Base-by-base conservation (phyloP, 1,140 invertebrate genomes). In the Chironomus tepperi region DNA sequence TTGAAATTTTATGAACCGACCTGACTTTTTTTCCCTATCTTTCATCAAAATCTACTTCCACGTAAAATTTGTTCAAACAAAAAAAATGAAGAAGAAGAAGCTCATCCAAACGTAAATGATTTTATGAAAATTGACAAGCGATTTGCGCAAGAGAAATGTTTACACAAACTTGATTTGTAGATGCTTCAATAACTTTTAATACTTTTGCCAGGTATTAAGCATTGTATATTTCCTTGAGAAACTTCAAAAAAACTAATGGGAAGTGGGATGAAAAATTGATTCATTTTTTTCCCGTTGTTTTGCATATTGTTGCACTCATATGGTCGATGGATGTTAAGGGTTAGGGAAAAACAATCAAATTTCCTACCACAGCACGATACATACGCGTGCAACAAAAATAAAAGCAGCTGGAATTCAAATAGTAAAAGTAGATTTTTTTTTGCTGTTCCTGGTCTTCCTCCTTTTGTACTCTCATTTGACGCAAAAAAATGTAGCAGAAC, bases 51-150 rank as follows among this genome's bases (percentile, higher is more conserved):
- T 34, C 24, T 34, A 34, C 47, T n/a, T 57, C 12, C 8, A 57
- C 47, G 47, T n/a, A 57, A 57, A 57, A 57, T 57, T 57, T n/a
- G 5, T 34, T 34, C n/a, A 15, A 47, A 57, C 12, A 57, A 15
- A 15, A n/a, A 57, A 15, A 15, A 57, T 15, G 10, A 57, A 57
- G 47, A 57, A 57, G 47, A 34, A 12, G 10, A 12, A 57, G 10
- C 15, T 57, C 47, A 57, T n/a, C 15, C 47, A 57, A 12, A n/a
- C n/a, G 47, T 15, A 57, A 57, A 57, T 57, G n/a, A 57, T 15
- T 57, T 57, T 57, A 57, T 57, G 47, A 57, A 57, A 57, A 57
- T 57, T 57, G 47, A 57, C 47, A 57, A 57, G 8, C 47, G 47
- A 57, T 47, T 47, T 57, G 47, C n/a, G 10, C 47, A 57, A 57